phyloP scores from a whole-genome alignment of 1,140 invertebrate genomes.

The Bemisia tabaci region DNA sequence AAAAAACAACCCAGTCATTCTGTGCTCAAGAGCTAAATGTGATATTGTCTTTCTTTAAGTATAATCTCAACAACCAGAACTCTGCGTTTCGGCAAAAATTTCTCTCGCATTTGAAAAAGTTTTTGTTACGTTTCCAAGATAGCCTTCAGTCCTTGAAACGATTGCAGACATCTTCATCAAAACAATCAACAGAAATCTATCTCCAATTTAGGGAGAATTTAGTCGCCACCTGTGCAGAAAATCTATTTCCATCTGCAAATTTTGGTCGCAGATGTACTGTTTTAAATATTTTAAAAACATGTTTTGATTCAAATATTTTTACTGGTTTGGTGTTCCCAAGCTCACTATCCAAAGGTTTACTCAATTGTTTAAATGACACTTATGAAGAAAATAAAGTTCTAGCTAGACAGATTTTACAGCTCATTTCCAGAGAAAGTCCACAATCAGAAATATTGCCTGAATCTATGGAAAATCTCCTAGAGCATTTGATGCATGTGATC shows the following conservation, averaged over 20 bases:
- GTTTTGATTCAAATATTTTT: constrained; percentile 16
- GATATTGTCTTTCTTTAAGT: constrained; percentile 38
- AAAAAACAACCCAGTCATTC: constrained; percentile 11
- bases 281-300: constrained; percentile 38
- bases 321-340: constrained; percentile 10
- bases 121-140: constrained; percentile 28
- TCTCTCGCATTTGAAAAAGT: constrained; percentile 46
- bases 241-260: constrained; percentile 52
- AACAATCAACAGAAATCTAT: constrained; percentile 20
- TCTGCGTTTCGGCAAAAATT: constrained; percentile 45
- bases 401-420: constrained; percentile 38
- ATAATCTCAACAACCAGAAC: constrained; percentile 56
- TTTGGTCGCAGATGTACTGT: constrained; percentile 48
- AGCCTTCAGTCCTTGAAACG: constrained; percentile 18
- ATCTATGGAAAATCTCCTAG: constrained; percentile 31
- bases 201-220: constrained; percentile 37
- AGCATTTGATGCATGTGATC: constrained; percentile 32
- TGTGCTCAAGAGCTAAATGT: constrained; percentile 5
- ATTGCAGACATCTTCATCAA: constrained; percentile 12
- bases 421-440: constrained; percentile 33
- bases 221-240: constrained; percentile 36
- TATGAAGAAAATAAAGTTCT: constrained; percentile 66
- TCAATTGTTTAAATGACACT: constrained; percentile 40
- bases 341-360: constrained; percentile 8
- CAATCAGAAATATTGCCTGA: no score